These are phyloP conservation scores for Pithys albifrons DNA, from an alignment of 2,113 vertebrate genomes.

Conservation along the genomic window DNA sequence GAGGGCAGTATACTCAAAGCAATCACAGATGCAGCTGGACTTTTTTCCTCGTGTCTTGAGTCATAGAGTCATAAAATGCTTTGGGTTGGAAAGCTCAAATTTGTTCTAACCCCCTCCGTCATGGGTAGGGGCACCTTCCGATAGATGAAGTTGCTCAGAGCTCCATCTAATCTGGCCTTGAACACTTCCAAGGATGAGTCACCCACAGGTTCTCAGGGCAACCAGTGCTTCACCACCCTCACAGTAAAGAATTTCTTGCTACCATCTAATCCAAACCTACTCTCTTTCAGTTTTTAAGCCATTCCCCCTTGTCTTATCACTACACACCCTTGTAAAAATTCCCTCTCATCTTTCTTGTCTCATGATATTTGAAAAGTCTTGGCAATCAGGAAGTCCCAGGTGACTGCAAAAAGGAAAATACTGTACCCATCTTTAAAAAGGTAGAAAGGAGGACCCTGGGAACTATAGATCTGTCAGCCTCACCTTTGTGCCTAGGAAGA, in stretches of 20 bases:
- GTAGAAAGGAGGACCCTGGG: not conserved
- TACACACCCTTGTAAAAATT: not conserved
- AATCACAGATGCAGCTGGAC: not conserved
- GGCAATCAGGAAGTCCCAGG: not conserved
- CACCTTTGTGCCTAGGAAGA: not conserved
- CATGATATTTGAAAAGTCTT: not conserved
- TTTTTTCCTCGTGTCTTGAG: not conserved
- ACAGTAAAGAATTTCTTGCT: not conserved
- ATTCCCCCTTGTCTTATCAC: not conserved
- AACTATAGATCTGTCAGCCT: not conserved
- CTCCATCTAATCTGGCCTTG: not conserved
- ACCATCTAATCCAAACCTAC: not conserved
- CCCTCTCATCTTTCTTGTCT: not conserved
- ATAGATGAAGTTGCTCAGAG: not conserved
- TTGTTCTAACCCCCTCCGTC: not conserved
- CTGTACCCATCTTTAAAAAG: not conserved
- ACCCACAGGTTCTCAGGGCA: not conserved
- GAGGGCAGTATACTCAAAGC: constrained; percentile 15
- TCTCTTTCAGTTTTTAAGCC: not conserved
- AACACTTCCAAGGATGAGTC: not conserved
- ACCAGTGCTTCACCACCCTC: not conserved
- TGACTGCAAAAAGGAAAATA: not conserved
- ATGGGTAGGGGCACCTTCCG: not conserved
- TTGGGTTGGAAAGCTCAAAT: not conserved
- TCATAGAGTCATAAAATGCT: not conserved